These are phyloP conservation scores for Myopa testacea DNA, from an alignment of 2,888 invertebrate genomes.

Conservation along the genomic window DNA sequence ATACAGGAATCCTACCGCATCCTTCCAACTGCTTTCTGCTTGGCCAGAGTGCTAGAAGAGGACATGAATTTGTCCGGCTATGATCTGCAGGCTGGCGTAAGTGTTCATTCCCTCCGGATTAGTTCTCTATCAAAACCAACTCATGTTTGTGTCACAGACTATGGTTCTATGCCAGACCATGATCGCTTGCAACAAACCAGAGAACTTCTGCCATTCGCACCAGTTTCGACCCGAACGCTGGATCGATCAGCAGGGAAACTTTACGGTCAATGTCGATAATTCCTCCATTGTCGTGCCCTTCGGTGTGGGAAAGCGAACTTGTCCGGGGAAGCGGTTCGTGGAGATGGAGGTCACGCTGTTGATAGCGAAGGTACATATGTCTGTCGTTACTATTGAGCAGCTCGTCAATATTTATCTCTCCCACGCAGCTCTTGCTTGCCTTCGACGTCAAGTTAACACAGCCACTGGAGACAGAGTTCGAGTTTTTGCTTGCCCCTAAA, in stretches of 20 bases:
- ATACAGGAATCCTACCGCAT: conserved; percentile 78
- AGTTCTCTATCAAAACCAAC: neutral
- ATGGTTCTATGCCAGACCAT: conserved; percentile 85
- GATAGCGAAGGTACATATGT: conserved; percentile 75
- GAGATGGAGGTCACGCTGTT: conserved; percentile 81
- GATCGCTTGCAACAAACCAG: conserved; percentile 81
- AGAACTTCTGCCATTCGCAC: conserved; percentile 79
- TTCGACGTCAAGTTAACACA: conserved; percentile 79
- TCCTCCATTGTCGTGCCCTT: conserved; percentile 82
- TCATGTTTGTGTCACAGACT: conserved; percentile 69
- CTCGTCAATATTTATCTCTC: neutral
- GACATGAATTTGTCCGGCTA: conserved; percentile 79
- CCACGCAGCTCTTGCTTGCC: conserved; percentile 74
- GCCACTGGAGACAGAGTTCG: conserved; percentile 81
- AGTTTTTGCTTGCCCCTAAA: conserved; percentile 84
- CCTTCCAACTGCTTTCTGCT: conserved; percentile 80
- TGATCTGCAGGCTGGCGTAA: conserved; percentile 78
- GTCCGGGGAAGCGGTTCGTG: conserved; percentile 87
- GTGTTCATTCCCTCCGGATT: conserved; percentile 50
- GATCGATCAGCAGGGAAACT: conserved; percentile 69
- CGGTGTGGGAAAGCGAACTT: conserved; percentile 83
- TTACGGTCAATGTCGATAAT: conserved; percentile 64
- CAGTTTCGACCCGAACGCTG: conserved; percentile 84
- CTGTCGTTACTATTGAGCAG: neutral
- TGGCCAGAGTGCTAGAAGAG: conserved; percentile 81